phyloP scores from a whole-genome alignment of 2,888 invertebrate species.

The Parasteatoda lunata region DNA sequence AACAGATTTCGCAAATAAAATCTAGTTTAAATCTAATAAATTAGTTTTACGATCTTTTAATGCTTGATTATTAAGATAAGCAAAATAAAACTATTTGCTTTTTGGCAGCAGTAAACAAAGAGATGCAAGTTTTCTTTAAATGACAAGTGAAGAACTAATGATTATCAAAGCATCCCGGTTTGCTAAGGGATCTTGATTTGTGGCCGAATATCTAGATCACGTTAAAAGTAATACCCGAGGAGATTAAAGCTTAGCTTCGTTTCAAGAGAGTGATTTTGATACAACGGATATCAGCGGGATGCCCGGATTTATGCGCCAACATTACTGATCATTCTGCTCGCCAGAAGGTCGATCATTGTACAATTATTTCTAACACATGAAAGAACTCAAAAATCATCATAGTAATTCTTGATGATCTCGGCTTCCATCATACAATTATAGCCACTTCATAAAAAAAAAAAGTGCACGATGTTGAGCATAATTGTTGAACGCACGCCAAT shows the following conservation, averaged over 20 bases:
- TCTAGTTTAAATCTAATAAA: too few species aligned
- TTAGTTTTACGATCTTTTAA: too few species aligned
- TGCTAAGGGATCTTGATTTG: neutral
- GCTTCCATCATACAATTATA: too few species aligned
- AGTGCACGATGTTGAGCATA: too few species aligned
- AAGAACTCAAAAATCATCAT: neutral
- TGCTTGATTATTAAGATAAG: too few species aligned
- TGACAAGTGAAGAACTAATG: neutral
- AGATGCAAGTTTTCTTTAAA: neutral
- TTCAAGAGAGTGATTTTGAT: slow-evolving; percentile 7
- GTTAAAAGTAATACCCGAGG: neutral
- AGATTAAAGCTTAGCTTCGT: slow-evolving; percentile 16
- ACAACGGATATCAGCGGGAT: slow-evolving; percentile 9
- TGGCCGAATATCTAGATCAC: neutral
- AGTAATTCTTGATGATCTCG: too few species aligned
- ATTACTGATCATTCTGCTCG: slow-evolving; percentile 1
- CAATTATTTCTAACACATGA: neutral
- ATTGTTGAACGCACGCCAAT: too few species aligned
- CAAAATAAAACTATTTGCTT: too few species aligned
- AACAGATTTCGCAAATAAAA: too few species aligned
- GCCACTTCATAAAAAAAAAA: too few species aligned
- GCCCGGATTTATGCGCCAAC: slow-evolving; percentile 13
- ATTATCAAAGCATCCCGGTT: slow-evolving; percentile 1
- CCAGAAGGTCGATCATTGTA: slow-evolving; percentile 16
- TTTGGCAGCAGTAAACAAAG: too few species aligned